phyloP scores from a whole-genome alignment of 2,797 vertebrate species.

The Loriculus beryllinus region DNA sequence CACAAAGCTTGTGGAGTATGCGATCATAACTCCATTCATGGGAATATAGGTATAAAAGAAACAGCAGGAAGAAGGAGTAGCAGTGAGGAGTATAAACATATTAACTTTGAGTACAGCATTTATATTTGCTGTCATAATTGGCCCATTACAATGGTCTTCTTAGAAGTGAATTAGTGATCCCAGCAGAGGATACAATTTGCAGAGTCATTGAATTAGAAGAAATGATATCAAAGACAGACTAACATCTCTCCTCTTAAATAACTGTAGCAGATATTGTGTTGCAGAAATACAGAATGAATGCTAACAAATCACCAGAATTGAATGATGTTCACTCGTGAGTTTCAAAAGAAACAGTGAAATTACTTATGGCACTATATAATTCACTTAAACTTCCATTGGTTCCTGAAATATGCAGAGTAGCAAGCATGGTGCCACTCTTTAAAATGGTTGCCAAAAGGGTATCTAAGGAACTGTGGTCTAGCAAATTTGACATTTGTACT shows the following conservation, averaged over 20 bases:
- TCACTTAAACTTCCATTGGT: neutral
- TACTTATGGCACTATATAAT: neutral
- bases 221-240: neutral
- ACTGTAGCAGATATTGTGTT: neutral
- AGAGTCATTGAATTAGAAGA: conserved; percentile 18
- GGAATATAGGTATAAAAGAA: neutral
- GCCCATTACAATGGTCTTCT: neutral
- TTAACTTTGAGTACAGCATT: neutral
- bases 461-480: neutral
- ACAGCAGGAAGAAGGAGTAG: neutral
- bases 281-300: neutral
- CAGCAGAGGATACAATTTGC: neutral
- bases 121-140: neutral
- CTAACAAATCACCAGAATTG: neutral
- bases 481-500: neutral
- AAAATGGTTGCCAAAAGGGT: neutral
- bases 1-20: neutral
- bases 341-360: neutral
- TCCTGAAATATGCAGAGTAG: neutral
- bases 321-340: neutral
- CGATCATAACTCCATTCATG: neutral
- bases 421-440: neutral
- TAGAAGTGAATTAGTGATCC: neutral
- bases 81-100: neutral
- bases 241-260: neutral